Evolutionary conservation across 2,888 invertebrate genomes (phyloP), one percentile per base, ranked within the genome.

Genomic region (Callyntrura sp.): DNA sequence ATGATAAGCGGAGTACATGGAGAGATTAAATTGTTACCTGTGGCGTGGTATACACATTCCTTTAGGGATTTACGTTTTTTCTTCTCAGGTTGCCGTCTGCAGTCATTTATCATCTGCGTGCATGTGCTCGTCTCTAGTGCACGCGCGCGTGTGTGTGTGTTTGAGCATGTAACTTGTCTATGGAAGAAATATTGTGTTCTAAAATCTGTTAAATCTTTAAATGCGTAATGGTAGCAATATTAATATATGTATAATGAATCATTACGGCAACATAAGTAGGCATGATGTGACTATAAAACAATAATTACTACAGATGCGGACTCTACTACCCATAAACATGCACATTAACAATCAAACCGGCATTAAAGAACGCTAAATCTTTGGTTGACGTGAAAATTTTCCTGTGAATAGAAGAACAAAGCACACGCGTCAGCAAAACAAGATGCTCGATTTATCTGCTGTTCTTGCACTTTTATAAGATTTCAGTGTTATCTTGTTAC

Each of bases 201-300:
- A 35, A 11, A 35, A 28, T 65, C 14, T n/a, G 11, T 62, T 62
- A 23, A 23, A 25, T 35, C 35, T 35, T 35, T 35, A 35, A 35
- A 35, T 35, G 35, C 35, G 35, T 35, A 35, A 35, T 35, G 35
- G 35, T 35, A 6, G 35, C 6, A 35, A 35, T 35, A 35, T 4
- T 28, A 17, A 57, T 57, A 51, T 51, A n/a, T n/a, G 28, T 65
- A 68, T 68, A 68, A 68, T 68, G 68, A 68, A 68, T 68, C 68
- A 68, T 68, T 68, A 68, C 68, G 68, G 68, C 68, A 68, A 68
- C 68, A 68, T 68, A 68, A 68, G 68, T 68, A 68, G 68, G 68
- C 68, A 68, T 11, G 35, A n/a, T 17, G 57, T 57, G 17, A n/a
- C 17, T 57, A 17, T 57, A 17, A 20, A n/a, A 57, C 57, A 57